Evolutionary conservation across 2,113 vertebrate genomes (phyloP), one percentile per base, ranked within the genome.

Genomic region (Tricholaema leucomelas): DNA sequence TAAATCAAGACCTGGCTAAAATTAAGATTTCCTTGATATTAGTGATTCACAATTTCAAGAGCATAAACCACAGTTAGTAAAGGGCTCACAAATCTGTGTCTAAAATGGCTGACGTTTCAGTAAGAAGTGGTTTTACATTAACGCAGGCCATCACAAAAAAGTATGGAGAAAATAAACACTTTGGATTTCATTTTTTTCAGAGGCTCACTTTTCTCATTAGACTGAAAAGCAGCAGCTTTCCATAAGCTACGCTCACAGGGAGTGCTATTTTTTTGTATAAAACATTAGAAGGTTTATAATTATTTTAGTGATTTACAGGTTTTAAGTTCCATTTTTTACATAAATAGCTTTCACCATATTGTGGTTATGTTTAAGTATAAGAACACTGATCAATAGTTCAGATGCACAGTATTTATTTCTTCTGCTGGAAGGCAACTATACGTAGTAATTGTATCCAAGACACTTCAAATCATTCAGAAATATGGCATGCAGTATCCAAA

Each of bases 401-500:
- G 96, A 93, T 94, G 90, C 95, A 96, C 91, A 92, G 84, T 87
- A 94, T 91, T 97, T 97, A 94, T 88, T 97, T 97, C 93, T 97
- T 91, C 85, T 97, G 97, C 97, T 98, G 97, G 93, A 97, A 97
- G 96, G 98, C 97, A 98, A 97, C 96, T 96, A 94, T 96, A 96
- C 95, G 96, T 96, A 96, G 96, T 91, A 91, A 96, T 71, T 90
- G 95, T 96, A 95, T 96, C 97, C 96, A 95, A 97, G 97, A 98
- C 97, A 97, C 94, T 97, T 97, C 98, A 98, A 98, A 98, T 98
- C 96, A 98, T 97, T 98, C 97, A 94, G 98, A 98, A 98, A 97
- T 97, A 97, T 95, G 97, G 97, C 98, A 98, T 98, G 98, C 98
- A 98, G 98, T 98, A 98, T 98, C 98, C 98, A 98, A 98, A 98